phyloP scores from a whole-genome alignment of 2,113 vertebrate genomes.

The Ramphastos sulfuratus region DNA sequence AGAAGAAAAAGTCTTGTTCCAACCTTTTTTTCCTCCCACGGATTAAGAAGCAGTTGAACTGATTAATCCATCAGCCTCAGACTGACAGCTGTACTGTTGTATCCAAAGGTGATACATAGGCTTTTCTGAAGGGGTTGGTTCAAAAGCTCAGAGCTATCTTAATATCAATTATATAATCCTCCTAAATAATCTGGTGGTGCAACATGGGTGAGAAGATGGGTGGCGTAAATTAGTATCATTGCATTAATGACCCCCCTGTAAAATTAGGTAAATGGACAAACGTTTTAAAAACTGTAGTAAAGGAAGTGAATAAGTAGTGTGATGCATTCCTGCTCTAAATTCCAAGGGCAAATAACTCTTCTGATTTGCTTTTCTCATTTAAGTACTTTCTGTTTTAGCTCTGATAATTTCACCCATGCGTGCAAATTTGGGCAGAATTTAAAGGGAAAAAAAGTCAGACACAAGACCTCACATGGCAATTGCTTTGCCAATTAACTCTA shows the following conservation, averaged over 20 bases:
- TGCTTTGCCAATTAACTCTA: neutral
- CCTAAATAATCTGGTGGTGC: neutral
- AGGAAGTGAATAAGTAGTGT: neutral
- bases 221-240: neutral
- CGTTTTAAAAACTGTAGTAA: neutral
- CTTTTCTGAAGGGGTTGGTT: neutral
- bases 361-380: slow-evolving; percentile 2
- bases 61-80: neutral
- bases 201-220: neutral
- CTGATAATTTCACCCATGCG: neutral
- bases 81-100: neutral
- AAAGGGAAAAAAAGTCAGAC: neutral
- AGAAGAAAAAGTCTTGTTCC: neutral
- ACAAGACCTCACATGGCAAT: neutral
- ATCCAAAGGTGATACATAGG: neutral
- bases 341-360: neutral
- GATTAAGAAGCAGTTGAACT: neutral
- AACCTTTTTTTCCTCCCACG: neutral
- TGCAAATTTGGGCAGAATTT: slow-evolving; percentile 2
- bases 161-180: neutral
- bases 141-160: neutral
- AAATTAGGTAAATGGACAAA: neutral
- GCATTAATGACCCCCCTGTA: neutral
- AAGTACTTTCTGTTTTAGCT: neutral
- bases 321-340: slow-evolving; percentile 8